Evolutionary conservation across 2,888 invertebrate genomes (phyloP).

Genomic region (Acronicta alni): DNA sequence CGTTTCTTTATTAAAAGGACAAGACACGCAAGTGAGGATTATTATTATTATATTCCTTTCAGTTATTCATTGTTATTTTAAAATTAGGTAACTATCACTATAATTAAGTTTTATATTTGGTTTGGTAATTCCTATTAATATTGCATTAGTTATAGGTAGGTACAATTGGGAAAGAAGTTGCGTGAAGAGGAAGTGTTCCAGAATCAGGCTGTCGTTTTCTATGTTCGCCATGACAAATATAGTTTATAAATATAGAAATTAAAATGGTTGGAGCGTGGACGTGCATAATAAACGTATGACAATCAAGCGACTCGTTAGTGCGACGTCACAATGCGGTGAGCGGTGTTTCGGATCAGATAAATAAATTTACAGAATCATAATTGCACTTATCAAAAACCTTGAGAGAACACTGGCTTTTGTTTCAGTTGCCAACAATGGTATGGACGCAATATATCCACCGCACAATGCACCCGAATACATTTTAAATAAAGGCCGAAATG

Average conservation of each 20-base stretch:
- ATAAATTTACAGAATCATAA: slow-evolving; percentile 68
- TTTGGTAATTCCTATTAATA: too few species aligned
- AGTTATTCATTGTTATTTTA: too few species aligned
- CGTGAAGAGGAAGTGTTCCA: too few species aligned
- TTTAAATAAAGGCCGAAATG: slow-evolving; percentile 65
- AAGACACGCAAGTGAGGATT: slow-evolving; percentile 1
- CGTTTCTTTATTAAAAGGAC: slow-evolving; percentile 12
- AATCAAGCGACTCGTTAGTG: slow-evolving; percentile 23
- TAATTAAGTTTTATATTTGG: too few species aligned
- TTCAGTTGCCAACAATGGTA: slow-evolving; percentile 68
- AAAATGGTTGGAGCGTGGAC: neutral
- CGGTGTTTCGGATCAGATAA: slow-evolving; percentile 66
- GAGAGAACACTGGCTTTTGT: slow-evolving; percentile 72
- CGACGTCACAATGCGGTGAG: slow-evolving; percentile 43
- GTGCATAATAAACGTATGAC: slow-evolving; percentile 18
- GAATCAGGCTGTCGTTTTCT: too few species aligned
- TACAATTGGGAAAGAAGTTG: too few species aligned
- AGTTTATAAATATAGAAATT: slow-evolving; percentile 5
- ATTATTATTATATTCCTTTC: too few species aligned
- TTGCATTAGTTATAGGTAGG: too few species aligned
- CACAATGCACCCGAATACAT: slow-evolving; percentile 66
- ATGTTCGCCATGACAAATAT: neutral
- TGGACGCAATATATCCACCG: slow-evolving; percentile 56
- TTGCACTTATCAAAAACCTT: slow-evolving; percentile 71
- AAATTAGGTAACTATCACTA: too few species aligned